Conservation (phyloP, 2,113 vertebrate species). For the Patagioenas fasciata region DNA sequence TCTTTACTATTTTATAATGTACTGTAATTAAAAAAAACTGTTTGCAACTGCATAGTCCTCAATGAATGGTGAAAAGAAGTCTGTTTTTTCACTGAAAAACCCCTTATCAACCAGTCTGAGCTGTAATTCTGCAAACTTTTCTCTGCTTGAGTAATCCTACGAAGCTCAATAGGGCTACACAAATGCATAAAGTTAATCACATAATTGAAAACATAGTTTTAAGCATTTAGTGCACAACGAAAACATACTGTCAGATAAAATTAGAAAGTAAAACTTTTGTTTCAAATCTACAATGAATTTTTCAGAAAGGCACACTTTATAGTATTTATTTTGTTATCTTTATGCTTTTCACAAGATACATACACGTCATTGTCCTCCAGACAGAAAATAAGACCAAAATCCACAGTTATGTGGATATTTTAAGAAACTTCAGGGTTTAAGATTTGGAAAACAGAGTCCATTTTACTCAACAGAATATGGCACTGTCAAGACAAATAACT, state of each 20-base stretch:
- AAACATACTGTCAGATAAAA: not conserved
- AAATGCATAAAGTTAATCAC: not conserved
- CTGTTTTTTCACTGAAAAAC: not conserved
- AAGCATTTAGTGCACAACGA: conserved; percentile 8
- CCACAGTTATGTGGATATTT: not conserved
- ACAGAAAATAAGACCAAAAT: not conserved
- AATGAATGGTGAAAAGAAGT: not conserved
- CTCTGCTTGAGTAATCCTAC: conserved; percentile 7
- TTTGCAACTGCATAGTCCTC: not conserved
- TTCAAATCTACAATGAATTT: not conserved
- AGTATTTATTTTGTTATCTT: not conserved
- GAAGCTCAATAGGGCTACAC: conserved; percentile 7
- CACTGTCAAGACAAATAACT: not conserved
- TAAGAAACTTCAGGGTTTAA: not conserved
- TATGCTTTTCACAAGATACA: not conserved
- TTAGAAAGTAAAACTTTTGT: not conserved
- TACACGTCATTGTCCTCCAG: not conserved
- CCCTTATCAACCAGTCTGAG: not conserved
- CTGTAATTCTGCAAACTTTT: conserved; percentile 20
- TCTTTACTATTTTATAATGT: conserved; percentile 28
- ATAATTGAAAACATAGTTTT: conserved; percentile 43
- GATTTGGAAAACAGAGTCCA: not conserved
- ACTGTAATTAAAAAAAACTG: conserved; percentile 1
- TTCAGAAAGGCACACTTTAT: not conserved
- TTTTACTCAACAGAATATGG: not conserved